Evolutionary conservation across 2,113 vertebrate species (phyloP).

Genomic region (Scomber colias): DNA sequence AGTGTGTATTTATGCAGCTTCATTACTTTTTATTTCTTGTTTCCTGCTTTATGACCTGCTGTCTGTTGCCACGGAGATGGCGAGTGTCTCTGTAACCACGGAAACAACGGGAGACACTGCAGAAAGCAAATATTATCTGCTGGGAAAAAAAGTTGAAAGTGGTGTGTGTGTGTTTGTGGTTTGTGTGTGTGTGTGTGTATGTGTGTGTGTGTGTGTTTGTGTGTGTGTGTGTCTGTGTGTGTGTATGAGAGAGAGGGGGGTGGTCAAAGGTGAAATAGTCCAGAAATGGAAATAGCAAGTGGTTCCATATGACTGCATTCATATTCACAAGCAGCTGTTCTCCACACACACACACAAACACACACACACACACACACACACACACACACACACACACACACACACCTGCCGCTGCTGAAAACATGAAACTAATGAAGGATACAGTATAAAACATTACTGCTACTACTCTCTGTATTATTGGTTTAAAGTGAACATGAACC

Average conservation of each 20-base stretch:
- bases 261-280: conserved; percentile 1
- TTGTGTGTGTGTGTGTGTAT: no score
- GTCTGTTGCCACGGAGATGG: conserved; percentile 49
- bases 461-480: neutral
- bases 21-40: conserved; percentile 23
- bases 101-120: conserved; percentile 49
- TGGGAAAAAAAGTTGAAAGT: neutral
- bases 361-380: no score
- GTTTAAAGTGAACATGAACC: no score
- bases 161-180: neutral
- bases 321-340: neutral
- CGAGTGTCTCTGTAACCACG: conserved; percentile 60
- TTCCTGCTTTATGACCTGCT: conserved; percentile 19
- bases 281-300: neutral
- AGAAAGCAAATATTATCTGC: neutral
- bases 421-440: no score
- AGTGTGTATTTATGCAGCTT: neutral
- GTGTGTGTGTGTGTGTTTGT: no score
- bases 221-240: neutral
- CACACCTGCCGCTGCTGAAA: no score
- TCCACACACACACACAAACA: neutral
- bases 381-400: no score
- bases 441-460: no score
- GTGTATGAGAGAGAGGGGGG: neutral
- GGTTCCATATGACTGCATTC: neutral